Base-by-base conservation (phyloP, 2,113 vertebrate species). In the Atractosteus spatula region DNA sequence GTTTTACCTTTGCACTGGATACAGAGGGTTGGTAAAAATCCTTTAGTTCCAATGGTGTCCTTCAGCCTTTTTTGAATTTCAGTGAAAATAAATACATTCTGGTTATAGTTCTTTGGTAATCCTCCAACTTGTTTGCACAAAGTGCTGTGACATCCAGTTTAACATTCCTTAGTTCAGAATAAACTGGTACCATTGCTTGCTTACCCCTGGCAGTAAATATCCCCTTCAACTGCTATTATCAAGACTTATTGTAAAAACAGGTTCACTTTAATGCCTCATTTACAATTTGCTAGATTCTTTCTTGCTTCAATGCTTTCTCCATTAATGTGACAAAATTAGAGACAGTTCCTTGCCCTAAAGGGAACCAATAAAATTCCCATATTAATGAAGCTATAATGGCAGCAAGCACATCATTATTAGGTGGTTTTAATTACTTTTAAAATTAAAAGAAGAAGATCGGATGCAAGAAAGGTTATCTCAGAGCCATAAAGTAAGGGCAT, bases 391-490 rank as follows among this genome's bases (percentile, higher is more conserved):
- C 44, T 68, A 71, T 72, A 77, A 76, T 68, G 70, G 74, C 69
- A 56, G 69, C 51, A 54, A 70, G 78, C 80, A 79, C 79, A 83
- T 82, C 78, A 85, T 86, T 87, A 83, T 79, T 77, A 87, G 81
- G 77, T 82, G 79, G 72, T 81, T 87, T 88, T 88, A 89, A 91
- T 90, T 85, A 88, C 82, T 78, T 82, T 83, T 79, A 81, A 86
- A 86, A 88, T 91, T 89, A 88, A 87, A 81, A 80, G 74, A 70
- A 61, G 80, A 78, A 83, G 79, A 82, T 69, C 77, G 74, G 71
- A 76, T 59, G 75, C 72, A 76, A 59, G 65, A 76, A 79, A 75
- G 43, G 77, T 86, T 75, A 56, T 76, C 70, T 70, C 70, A 70
- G 64, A 84, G 81, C 74, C 74, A 78, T 78, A 87, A 79, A 80